Conservation (phyloP, 2,797 vertebrate genomes). For the Xiphophorus birchmanni region DNA sequence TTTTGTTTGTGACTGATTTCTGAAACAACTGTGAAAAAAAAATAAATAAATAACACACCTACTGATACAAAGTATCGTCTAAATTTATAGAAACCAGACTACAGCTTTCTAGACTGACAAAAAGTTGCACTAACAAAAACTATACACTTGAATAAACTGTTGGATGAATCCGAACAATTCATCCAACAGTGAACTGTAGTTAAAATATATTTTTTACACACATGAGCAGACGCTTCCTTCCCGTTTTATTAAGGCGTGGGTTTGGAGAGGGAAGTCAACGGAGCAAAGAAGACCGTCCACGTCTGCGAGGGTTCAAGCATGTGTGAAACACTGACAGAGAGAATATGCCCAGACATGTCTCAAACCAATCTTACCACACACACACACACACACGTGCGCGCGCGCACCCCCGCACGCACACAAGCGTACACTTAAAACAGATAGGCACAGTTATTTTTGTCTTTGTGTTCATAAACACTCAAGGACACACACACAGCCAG, state of each 20-base stretch:
- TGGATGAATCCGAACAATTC: neutral
- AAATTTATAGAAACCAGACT: neutral
- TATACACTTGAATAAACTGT: neutral
- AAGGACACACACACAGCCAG: neutral
- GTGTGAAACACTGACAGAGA: slow-evolving; percentile 16
- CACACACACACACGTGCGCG: slow-evolving; percentile 8
- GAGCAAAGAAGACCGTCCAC: neutral
- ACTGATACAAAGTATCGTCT: neutral
- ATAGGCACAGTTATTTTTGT: neutral
- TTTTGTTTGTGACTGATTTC: neutral
- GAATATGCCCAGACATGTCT: slow-evolving; percentile 71
- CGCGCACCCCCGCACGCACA: neutral
- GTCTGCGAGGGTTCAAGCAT: slow-evolving; percentile 15
- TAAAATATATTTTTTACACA: neutral
- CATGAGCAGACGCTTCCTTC: neutral
- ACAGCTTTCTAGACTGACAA: neutral
- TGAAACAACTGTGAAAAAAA: neutral
- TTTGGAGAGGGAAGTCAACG: neutral
- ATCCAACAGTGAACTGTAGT: neutral
- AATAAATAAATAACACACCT: too few species aligned
- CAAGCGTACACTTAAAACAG: neutral
- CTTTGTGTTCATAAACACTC: neutral
- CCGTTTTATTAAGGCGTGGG: neutral
- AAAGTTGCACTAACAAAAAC: neutral
- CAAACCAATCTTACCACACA: slow-evolving; percentile 11